These are phyloP conservation scores for Pangasius larnaudii DNA, from an alignment of 2,797 vertebrate species.

Conservation along the genomic window DNA sequence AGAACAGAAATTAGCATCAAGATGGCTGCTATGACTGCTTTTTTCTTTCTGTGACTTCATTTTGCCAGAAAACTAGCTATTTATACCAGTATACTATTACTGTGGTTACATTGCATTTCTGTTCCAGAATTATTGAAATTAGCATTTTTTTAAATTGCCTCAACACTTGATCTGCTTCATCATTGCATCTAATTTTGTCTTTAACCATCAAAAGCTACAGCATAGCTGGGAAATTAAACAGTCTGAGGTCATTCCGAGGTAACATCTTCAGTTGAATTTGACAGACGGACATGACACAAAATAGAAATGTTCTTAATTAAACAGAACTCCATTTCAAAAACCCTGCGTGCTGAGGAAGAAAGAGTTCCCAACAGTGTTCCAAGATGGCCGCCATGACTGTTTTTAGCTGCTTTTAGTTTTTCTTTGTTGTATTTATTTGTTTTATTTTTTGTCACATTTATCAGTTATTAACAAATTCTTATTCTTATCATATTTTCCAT, in stretches of 20 bases:
- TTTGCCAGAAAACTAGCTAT: background rate
- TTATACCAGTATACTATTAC: background rate
- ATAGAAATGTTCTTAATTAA: background rate
- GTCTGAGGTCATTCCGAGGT: background rate
- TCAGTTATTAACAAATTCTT: background rate
- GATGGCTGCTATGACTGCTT: background rate
- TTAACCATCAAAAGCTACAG: background rate
- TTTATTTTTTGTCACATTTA: background rate
- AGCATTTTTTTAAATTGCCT: background rate
- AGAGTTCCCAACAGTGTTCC: background rate
- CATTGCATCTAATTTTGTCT: background rate
- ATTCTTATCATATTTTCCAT: background rate
- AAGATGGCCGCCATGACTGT: background rate
- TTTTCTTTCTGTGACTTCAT: background rate
- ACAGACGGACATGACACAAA: background rate
- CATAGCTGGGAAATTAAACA: background rate
- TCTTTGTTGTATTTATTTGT: too few species aligned
- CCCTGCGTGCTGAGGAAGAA: background rate
- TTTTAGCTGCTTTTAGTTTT: too few species aligned
- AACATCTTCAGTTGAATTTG: background rate
- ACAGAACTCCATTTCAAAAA: background rate
- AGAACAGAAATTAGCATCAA: background rate
- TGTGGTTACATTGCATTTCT: background rate
- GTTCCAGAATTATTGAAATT: background rate
- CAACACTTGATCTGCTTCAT: background rate